Evolutionary conservation across 2,888 invertebrate genomes (phyloP).

Genomic region (Syrista parreyssii): DNA sequence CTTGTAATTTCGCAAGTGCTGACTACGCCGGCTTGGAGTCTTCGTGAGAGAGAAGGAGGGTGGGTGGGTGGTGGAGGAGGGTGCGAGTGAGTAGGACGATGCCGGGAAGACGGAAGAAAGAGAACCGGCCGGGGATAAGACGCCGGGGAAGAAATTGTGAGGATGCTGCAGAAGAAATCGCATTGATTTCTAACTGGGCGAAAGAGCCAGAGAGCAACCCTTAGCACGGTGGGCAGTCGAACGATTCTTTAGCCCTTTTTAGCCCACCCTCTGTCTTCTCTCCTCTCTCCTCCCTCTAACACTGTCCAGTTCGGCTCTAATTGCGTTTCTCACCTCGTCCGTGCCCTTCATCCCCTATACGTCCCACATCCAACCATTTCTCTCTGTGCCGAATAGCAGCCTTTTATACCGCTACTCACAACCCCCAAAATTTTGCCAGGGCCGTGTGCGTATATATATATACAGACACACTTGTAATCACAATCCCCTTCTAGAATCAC

Average conservation of each 20-base stretch:
- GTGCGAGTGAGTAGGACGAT: too few relatives aligned
- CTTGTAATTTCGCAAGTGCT: conserved; percentile 39
- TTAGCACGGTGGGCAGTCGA: conserved; percentile 12
- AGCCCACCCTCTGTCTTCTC: background rate
- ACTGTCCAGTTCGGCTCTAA: conserved; percentile 45
- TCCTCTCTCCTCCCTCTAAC: conserved; percentile 16
- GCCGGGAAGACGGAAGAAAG: too few relatives aligned
- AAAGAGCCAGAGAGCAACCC: conserved; percentile 9
- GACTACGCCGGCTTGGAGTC: conserved; percentile 25
- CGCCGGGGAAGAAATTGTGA: conserved; percentile 13
- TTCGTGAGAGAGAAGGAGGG: background rate
- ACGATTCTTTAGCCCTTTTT: conserved; percentile 18
- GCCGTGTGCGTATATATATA: background rate
- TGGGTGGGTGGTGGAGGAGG: background rate
- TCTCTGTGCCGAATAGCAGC: conserved; percentile 18
- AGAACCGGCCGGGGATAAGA: conserved; percentile 16
- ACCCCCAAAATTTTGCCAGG: conserved; percentile 21
- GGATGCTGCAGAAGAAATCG: conserved; percentile 28
- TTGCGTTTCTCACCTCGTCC: conserved; percentile 42
- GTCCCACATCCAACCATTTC: conserved; percentile 21
- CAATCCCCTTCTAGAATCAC: too few relatives aligned
- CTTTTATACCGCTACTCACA: conserved; percentile 15
- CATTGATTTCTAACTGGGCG: conserved; percentile 31
- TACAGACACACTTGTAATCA: too few relatives aligned
- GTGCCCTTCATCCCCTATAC: conserved; percentile 29